phyloP scores from a whole-genome alignment of 2,797 vertebrate species.

The Galagoides demidoff region DNA sequence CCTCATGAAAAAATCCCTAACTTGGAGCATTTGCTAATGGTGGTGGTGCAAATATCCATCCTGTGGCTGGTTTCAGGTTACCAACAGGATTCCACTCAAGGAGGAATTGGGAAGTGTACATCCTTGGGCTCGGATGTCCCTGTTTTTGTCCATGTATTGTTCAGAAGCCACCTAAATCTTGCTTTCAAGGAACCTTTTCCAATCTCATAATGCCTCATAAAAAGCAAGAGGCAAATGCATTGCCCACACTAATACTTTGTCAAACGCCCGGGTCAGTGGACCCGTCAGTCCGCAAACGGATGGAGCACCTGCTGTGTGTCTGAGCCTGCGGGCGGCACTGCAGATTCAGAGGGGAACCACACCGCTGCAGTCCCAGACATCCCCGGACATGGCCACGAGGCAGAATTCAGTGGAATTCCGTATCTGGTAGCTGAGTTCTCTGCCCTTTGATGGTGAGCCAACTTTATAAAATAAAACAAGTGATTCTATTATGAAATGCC shows the following conservation, averaged over 20 bases:
- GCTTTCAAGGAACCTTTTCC: not conserved
- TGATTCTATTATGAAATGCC: not conserved
- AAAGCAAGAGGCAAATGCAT: not conserved
- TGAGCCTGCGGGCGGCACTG: not conserved
- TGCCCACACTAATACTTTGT: no score
- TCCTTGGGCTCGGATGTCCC: accelerated
- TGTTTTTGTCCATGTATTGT: not conserved
- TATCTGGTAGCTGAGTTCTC: not conserved
- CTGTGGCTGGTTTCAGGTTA: not conserved
- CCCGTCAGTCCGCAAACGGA: not conserved
- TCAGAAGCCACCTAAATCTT: not conserved
- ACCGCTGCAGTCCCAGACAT: not conserved
- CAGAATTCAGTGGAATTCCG: not conserved
- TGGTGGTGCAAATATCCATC: not conserved
- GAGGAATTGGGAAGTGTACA: not conserved
- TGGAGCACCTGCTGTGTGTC: not conserved
- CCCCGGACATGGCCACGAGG: not conserved
- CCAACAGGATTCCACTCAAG: accelerated
- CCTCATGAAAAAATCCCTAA: not conserved
- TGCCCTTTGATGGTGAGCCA: not conserved
- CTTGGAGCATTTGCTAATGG: not conserved
- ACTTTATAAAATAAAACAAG: not conserved
- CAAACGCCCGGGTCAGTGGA: not conserved
- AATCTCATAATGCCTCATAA: not conserved
- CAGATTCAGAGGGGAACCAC: not conserved